Base-by-base conservation (phyloP, 1,140 invertebrate species). In the Calosoma granatense region DNA sequence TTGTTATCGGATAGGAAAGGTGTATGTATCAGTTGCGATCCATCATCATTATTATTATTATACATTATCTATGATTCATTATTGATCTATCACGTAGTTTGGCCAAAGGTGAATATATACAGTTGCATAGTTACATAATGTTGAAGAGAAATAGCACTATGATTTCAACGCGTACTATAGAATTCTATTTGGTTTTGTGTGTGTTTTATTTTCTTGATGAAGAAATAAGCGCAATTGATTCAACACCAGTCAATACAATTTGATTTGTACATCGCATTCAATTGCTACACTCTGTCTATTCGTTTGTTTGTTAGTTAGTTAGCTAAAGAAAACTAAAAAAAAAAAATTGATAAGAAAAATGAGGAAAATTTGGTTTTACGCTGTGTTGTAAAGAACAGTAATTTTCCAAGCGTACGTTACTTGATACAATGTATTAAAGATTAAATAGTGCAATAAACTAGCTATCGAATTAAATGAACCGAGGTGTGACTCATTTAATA, bases 391-490 rank as follows among this genome's bases (percentile, higher is more conserved):
- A 64, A 71, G 69, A 71, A 72, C 68, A 72, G 69, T 71, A 67
- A 71, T 71, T 71, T 71, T 72, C 70, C 70, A 72, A 72, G 61
- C 65, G 64, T 61, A 60, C n/a, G 26, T 56, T 51, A 51, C n/a
- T n/a, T n/a, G n/a, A 23, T 1, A n/a, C 12, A 14, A 54, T 60
- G 59, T 53, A 59, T 60, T 59, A 58, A 63, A 60, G 54, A 60
- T 56, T 22, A 53, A 57, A 57, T 59, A 59, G 59, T 61, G 59
- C 59, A 61, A 61, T 61, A 61, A 54, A 54, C n/a, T 14, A 53
- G 14, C n/a, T 53, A 54, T 12, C 17, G 17, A 47, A 11, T 9
- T 36, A 36, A 36, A 47, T 12, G 17, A 47, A 47, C 9, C 9
- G 17, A 12, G 41, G 41, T 47, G 41, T 47, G 41, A 47, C 41